A percentile compares a stretch with the other conserved stretches of the same genome.
Conservation (phyloP, 37 sponge, comb jelly and placozoan species). For the Spongilla lacustris region DNA sequence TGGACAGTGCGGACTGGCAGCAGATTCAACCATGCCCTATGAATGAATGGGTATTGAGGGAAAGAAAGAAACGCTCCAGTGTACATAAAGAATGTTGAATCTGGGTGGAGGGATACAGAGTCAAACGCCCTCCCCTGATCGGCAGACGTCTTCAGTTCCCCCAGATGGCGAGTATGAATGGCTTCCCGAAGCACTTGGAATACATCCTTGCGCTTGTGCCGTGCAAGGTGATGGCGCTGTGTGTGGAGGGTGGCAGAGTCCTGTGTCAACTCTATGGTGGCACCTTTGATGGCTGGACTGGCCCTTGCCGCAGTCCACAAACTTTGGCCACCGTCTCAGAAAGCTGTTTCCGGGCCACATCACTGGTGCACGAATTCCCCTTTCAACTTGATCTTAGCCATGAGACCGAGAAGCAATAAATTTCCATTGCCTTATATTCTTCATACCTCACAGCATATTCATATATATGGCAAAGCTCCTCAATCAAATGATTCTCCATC, state of each 20-base stretch:
- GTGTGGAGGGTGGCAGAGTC: not conserved
- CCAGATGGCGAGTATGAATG: not conserved
- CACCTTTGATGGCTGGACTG: not conserved
- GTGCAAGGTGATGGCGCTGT: not conserved
- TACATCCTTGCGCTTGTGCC: not conserved
- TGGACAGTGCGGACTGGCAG: slow-evolving; percentile 31
- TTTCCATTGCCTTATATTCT: no score
- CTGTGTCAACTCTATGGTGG: not conserved
- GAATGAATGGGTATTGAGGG: slow-evolving; percentile 23
- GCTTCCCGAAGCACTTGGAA: not conserved
- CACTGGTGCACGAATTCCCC: no score
- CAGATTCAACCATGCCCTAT: slow-evolving; percentile 39
- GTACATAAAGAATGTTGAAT: not conserved
- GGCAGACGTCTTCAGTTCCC: not conserved
- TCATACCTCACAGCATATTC: no score
- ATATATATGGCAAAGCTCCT: no score
- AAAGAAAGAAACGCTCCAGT: slow-evolving; percentile 24
- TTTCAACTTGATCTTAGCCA: no score
- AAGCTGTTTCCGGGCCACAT: no score
- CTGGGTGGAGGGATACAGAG: not conserved
- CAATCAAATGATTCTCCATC: no score
- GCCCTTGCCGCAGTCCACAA: not conserved
- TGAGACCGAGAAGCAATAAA: no score
- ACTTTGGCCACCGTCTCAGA: no score
- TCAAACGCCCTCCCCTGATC: slow-evolving; percentile 46